Evolutionary conservation across 1,140 invertebrate genomes (phyloP), one percentile per base, ranked within the genome.

Genomic region (Drosophila nasuta): DNA sequence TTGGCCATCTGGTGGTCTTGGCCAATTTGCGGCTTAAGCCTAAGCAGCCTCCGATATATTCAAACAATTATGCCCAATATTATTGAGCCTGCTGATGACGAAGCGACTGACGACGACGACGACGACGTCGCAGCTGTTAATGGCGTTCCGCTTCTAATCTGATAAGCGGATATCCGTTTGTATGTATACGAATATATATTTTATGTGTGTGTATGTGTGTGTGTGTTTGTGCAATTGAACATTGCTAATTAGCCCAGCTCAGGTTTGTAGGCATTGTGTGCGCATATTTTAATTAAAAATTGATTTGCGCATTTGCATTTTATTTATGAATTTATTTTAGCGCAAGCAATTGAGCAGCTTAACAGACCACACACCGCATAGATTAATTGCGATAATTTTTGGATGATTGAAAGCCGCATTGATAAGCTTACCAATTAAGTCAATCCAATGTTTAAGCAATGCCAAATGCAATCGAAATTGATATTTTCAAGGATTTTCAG

Each of bases 261-360:
- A 67, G 69, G 52, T 71, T 80, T 85, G 46, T 43, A 30, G 10
- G n/a, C 5, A 13, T 38, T 71, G 45, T 71, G 45, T 69, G 59
- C 59, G 80, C 68, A 69, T 72, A 77, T 83, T 83, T 88, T 88
- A 89, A 88, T 88, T 88, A 89, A 83, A 88, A 89, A 83, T 88
- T 88, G 70, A 88, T 89, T 57, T 59, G 67, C 57, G 64, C 76
- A 88, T 88, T 80, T 77, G 67, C 82, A 88, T 80, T 80, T 77
- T 79, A 75, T 76, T 72, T 66, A 73, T 73, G 48, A 66, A 82
- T 87, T 82, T 51, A 88, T 67, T 63, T 82, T 45, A 51, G 49
- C 33, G 30, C 6, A 35, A 51, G 8, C 38, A 75, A 59, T 67
- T 78, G 67, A 79, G 56, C 75, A 60, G 79, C 79, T 82, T 82